Percentiles rank a stretch among this genome's conserved stretches.
Evolutionary conservation across 2,888 invertebrate genomes (phyloP).

Genomic region (Calliopum simillimum): DNA sequence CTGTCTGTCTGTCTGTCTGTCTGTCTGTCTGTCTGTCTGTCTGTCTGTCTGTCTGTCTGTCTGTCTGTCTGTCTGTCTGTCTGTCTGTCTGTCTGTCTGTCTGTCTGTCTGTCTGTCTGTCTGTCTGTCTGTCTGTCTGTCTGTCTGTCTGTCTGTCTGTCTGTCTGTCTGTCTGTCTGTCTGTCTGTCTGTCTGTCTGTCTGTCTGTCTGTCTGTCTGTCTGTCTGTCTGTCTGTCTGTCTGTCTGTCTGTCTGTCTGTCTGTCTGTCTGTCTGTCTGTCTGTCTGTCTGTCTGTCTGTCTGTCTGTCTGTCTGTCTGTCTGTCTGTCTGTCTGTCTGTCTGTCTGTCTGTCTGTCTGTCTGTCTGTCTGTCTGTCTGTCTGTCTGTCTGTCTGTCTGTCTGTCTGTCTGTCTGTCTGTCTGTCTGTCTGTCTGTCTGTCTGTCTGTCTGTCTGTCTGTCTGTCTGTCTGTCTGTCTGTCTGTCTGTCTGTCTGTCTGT

Average conservation of each 20-base stretch:
- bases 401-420: constrained; percentile 3
- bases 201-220: not conserved
- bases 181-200: not conserved
- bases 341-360: constrained; percentile 1
- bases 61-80: constrained; percentile 3
- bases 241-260: not conserved
- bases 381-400: constrained; percentile 3
- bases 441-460: constrained; percentile 3
- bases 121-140: not conserved
- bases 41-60: constrained; percentile 3
- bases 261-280: not conserved
- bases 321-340: constrained; percentile 3
- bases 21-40: constrained; percentile 3
- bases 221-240: not conserved
- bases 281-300: constrained; percentile 1
- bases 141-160: not conserved
- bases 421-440: constrained; percentile 1
- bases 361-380: not conserved
- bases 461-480: constrained; percentile 1
- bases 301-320: constrained; percentile 3
- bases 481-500: constrained; percentile 1
- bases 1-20: not conserved
- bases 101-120: constrained; percentile 1
- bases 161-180: not conserved
- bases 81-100: not conserved